Conservation (phyloP, 2,888 invertebrate genomes). For the Macrophya annulata region DNA sequence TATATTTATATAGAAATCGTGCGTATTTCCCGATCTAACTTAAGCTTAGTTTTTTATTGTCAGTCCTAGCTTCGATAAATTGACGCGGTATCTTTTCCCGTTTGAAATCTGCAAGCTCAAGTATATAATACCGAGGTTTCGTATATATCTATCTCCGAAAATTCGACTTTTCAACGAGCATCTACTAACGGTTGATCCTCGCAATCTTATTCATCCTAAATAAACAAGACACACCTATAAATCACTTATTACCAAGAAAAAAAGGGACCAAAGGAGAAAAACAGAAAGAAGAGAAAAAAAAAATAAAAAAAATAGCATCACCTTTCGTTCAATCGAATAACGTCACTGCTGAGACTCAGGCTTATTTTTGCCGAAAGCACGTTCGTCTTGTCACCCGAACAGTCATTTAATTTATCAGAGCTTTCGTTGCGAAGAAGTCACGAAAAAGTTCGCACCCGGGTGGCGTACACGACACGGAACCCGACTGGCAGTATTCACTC, state of each 20-base stretch:
- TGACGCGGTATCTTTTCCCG: slow-evolving; percentile 21
- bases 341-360: slow-evolving; percentile 3
- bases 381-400: slow-evolving; percentile 40
- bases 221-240: slow-evolving; percentile 17
- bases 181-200: slow-evolving; percentile 15
- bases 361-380: slow-evolving; percentile 33
- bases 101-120: slow-evolving; percentile 27
- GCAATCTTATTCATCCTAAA: slow-evolving; percentile 32
- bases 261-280: background rate
- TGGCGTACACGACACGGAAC: background rate
- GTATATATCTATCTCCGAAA: background rate
- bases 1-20: slow-evolving; percentile 40
- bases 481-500: background rate
- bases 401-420: slow-evolving; percentile 50
- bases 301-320: background rate
- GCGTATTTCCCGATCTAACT: slow-evolving; percentile 46
- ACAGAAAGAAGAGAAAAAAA: background rate
- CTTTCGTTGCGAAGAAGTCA: slow-evolving; percentile 9
- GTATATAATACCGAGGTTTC: slow-evolving; percentile 30
- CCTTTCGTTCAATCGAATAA: slow-evolving; percentile 20
- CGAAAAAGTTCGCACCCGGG: background rate
- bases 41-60: slow-evolving; percentile 43
- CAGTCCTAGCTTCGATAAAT: slow-evolving; percentile 32
- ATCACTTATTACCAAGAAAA: slow-evolving; percentile 27
- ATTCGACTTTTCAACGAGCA: slow-evolving; percentile 27